A percentile compares a stretch with the other conserved stretches of the same genome.
Evolutionary conservation across 1,140 invertebrate species (phyloP).

Genomic region (Drosophila pallidifrons): DNA sequence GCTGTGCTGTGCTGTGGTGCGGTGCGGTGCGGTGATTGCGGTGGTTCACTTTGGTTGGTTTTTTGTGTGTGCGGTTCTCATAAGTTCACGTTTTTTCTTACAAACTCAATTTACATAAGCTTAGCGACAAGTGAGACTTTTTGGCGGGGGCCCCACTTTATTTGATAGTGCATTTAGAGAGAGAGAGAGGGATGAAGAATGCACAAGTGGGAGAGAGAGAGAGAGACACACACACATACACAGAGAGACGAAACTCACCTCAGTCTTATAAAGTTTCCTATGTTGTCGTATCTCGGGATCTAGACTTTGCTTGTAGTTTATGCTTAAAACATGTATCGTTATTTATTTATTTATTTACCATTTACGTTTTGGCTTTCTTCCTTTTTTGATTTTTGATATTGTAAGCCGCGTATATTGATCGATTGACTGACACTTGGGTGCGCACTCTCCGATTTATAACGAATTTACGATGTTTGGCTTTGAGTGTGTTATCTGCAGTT

Average conservation of each 20-base stretch:
- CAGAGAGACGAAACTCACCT: slow-evolving; percentile 64
- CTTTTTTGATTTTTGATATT: slow-evolving; percentile 65
- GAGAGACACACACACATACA: slow-evolving; percentile 5
- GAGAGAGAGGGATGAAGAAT: slow-evolving; percentile 3
- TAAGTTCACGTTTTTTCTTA: slow-evolving; percentile 39
- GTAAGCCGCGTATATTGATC: slow-evolving; percentile 73
- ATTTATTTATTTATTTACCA: slow-evolving; percentile 44
- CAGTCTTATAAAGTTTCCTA: slow-evolving; percentile 84
- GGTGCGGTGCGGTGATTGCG: not conserved
- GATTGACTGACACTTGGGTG: slow-evolving; percentile 60
- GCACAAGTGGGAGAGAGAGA: slow-evolving; percentile 1
- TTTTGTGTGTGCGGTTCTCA: slow-evolving; percentile 65
- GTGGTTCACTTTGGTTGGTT: not conserved
- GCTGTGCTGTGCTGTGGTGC: not conserved
- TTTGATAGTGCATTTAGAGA: slow-evolving; percentile 18
- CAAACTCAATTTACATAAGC: slow-evolving; percentile 72
- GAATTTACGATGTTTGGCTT: slow-evolving; percentile 63
- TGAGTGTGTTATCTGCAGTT: slow-evolving; percentile 32
- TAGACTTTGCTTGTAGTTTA: slow-evolving; percentile 33
- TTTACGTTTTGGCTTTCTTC: slow-evolving; percentile 43
- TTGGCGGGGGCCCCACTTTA: slow-evolving; percentile 26
- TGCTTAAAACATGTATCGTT: slow-evolving; percentile 35
- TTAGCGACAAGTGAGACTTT: slow-evolving; percentile 54
- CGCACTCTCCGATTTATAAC: slow-evolving; percentile 43
- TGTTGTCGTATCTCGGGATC: slow-evolving; percentile 49